phyloP scores from a whole-genome alignment of 2,888 invertebrate genomes.

The Cantharis nigra region DNA sequence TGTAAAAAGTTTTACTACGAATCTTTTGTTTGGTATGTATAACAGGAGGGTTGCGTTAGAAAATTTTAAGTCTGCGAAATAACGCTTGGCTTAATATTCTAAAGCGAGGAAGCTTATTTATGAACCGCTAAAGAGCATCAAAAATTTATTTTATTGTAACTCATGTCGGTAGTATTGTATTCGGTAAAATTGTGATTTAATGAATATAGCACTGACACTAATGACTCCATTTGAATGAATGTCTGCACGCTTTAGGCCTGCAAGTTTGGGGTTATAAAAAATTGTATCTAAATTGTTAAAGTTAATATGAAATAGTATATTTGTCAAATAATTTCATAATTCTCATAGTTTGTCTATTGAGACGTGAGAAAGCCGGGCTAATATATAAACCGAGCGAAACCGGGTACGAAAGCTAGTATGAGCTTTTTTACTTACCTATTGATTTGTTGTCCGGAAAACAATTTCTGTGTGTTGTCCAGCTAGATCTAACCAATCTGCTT shows the following conservation, averaged over 20 bases:
- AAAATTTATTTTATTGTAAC: neutral
- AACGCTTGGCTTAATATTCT: neutral
- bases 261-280: neutral
- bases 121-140: neutral
- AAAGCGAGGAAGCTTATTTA: neutral
- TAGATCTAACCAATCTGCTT: too few species aligned
- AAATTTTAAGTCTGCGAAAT: neutral
- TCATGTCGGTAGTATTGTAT: neutral
- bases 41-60: neutral
- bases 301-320: too few species aligned
- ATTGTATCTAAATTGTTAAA: neutral
- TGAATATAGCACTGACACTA: neutral
- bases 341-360: too few species aligned
- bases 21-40: neutral
- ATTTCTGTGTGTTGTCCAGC: too few species aligned
- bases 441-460: too few species aligned
- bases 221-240: neutral
- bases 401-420: too few species aligned
- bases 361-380: too few species aligned
- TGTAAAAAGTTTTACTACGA: neutral
- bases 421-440: too few species aligned
- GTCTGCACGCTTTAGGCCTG: neutral
- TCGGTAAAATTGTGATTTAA: neutral
- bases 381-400: too few species aligned
- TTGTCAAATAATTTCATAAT: too few species aligned